A percentile compares a stretch with the other conserved stretches of the same genome.
Conservation (phyloP, 1,140 invertebrate species). For the Orussus abietinus region DNA sequence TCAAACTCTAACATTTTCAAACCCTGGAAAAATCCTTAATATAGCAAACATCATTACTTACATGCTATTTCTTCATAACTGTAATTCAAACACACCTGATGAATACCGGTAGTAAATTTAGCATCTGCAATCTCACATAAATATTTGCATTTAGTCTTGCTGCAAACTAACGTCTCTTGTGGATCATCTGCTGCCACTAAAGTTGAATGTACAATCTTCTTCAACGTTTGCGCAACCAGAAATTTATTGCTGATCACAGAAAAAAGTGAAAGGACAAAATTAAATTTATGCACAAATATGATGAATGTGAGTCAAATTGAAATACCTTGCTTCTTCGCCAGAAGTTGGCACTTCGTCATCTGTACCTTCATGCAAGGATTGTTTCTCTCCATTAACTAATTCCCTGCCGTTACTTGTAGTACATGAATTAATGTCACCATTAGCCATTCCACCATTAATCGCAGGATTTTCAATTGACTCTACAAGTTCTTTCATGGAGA, state of each 20-base stretch:
- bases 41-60: conserved; percentile 9
- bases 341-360: background rate
- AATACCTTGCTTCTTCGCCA: background rate
- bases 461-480: background rate
- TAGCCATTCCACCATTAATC: background rate
- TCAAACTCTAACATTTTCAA: conserved; percentile 17
- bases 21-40: conserved; percentile 18
- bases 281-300: background rate
- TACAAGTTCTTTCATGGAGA: conserved; percentile 4
- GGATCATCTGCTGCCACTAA: conserved; percentile 13
- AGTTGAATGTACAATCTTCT: background rate
- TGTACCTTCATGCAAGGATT: conserved; percentile 1
- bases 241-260: background rate
- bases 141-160: conserved; percentile 22
- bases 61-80: conserved; percentile 2
- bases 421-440: background rate
- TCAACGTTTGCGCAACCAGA: background rate
- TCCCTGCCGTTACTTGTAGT: too few relatives aligned
- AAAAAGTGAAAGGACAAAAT: too few relatives aligned
- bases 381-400: background rate
- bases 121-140: conserved; percentile 25
- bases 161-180: conserved; percentile 36
- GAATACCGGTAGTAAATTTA: conserved; percentile 30
- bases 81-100: conserved; percentile 26
- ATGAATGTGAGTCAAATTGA: conserved; percentile 12